Percentiles rank a stretch among this genome's conserved stretches.
These are phyloP conservation scores for Merops nubicus DNA, from an alignment of 2,113 vertebrate species.

Conservation along the genomic window DNA sequence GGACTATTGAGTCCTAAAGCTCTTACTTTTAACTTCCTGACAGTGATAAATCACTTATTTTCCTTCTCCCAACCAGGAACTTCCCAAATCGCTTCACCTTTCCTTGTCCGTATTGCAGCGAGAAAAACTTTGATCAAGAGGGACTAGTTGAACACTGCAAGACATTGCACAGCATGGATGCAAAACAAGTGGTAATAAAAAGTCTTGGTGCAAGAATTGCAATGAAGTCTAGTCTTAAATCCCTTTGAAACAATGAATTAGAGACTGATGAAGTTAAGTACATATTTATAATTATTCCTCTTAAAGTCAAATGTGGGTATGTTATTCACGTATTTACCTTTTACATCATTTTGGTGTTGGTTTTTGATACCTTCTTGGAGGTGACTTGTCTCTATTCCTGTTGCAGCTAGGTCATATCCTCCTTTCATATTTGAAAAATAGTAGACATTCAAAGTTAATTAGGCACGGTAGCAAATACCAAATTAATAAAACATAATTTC, in stretches of 20 bases:
- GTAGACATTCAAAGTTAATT: neutral
- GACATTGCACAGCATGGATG: constrained; percentile 85
- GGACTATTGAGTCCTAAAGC: neutral
- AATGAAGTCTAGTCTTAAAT: neutral
- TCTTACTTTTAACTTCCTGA: neutral
- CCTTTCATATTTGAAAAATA: neutral
- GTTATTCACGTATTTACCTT: neutral
- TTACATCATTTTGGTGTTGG: neutral
- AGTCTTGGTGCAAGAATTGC: neutral
- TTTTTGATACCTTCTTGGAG: neutral
- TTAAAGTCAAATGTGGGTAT: neutral
- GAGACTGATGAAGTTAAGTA: neutral
- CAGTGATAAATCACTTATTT: neutral
- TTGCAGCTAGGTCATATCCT: neutral
- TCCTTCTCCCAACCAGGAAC: constrained; percentile 69
- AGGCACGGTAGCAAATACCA: neutral
- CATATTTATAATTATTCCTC: neutral
- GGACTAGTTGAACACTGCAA: constrained; percentile 96
- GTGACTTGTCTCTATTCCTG: neutral
- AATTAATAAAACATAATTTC: neutral
- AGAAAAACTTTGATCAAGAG: constrained; percentile 95
- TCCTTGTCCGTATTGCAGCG: constrained; percentile 92
- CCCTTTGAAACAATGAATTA: constrained; percentile 3
- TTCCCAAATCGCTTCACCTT: constrained; percentile 96
- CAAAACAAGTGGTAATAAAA: constrained; percentile 87